Evolutionary conservation across 2,113 vertebrate species (phyloP).

Genomic region (Steatornis caripensis): DNA sequence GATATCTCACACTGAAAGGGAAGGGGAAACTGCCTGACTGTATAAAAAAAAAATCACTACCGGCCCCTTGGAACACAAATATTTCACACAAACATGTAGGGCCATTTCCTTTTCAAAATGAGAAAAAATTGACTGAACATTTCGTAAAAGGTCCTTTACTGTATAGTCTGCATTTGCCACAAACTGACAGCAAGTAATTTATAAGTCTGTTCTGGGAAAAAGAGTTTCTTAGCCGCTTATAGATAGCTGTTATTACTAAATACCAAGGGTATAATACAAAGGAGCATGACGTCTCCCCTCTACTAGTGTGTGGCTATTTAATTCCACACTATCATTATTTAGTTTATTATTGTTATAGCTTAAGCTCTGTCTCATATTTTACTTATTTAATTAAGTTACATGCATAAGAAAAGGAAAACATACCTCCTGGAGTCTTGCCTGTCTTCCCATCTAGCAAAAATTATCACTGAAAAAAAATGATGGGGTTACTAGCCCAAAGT

Average conservation of each 20-base stretch:
- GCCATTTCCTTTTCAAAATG: constrained; percentile 34
- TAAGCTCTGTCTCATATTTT: constrained; percentile 22
- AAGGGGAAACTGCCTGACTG: neutral
- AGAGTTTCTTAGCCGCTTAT: neutral
- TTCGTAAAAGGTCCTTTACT: neutral
- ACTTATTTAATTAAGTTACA: constrained; percentile 55
- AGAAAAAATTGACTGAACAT: constrained; percentile 16
- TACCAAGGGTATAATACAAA: constrained; percentile 15
- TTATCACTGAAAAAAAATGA: constrained; percentile 2
- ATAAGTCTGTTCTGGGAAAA: neutral
- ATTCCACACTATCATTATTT: constrained; percentile 10
- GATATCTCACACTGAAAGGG: neutral
- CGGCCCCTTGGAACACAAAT: neutral
- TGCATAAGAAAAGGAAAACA: constrained; percentile 2
- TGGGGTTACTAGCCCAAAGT: constrained; percentile 3
- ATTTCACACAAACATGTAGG: constrained; percentile 28
- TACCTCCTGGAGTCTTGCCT: constrained; percentile 27
- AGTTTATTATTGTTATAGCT: constrained; percentile 17
- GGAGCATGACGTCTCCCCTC: neutral
- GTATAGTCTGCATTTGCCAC: constrained; percentile 33
- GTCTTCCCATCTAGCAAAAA: constrained; percentile 36
- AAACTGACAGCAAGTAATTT: constrained; percentile 39
- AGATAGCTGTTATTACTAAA: constrained; percentile 31
- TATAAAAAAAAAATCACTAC: neutral
- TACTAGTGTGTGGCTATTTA: constrained; percentile 5